Evolutionary conservation across 2,797 vertebrate species (phyloP).

Genomic region (Spatula clypeata): DNA sequence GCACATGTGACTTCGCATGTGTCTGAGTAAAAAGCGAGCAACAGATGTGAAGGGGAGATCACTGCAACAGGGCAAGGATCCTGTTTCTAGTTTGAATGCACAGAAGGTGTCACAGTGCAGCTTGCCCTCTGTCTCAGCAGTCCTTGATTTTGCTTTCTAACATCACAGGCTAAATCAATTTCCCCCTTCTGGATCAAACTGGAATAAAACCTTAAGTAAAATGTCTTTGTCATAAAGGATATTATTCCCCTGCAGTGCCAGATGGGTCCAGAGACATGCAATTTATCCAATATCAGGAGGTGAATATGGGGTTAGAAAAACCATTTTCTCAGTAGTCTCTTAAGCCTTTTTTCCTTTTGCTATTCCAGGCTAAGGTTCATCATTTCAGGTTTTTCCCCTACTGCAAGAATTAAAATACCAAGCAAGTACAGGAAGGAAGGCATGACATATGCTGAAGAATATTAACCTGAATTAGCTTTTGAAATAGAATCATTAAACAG

Average conservation of each 20-base stretch:
- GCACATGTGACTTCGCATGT: slow-evolving; percentile 37
- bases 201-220: slow-evolving; percentile 61
- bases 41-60: slow-evolving; percentile 52
- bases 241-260: slow-evolving; percentile 45
- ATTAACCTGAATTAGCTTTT: slow-evolving; percentile 29
- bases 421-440: neutral
- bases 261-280: slow-evolving; percentile 33
- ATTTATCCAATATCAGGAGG: slow-evolving; percentile 50
- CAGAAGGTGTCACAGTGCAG: slow-evolving; percentile 19
- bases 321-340: slow-evolving; percentile 51
- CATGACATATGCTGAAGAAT: neutral
- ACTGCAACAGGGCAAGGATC: slow-evolving; percentile 40
- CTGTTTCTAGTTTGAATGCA: slow-evolving; percentile 24
- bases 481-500: slow-evolving; percentile 24
- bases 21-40: slow-evolving; percentile 27
- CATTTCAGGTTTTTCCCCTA: slow-evolving; percentile 8
- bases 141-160: slow-evolving; percentile 41
- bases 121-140: slow-evolving; percentile 7
- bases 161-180: slow-evolving; percentile 43
- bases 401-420: slow-evolving; percentile 18
- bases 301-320: slow-evolving; percentile 63
- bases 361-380: neutral
- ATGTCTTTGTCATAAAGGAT: slow-evolving; percentile 47
- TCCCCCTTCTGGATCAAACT: slow-evolving; percentile 27
- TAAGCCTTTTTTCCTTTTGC: slow-evolving; percentile 26